These are phyloP conservation scores for Raja brachyura DNA, from an alignment of 2,113 vertebrate species.

Conservation along the genomic window DNA sequence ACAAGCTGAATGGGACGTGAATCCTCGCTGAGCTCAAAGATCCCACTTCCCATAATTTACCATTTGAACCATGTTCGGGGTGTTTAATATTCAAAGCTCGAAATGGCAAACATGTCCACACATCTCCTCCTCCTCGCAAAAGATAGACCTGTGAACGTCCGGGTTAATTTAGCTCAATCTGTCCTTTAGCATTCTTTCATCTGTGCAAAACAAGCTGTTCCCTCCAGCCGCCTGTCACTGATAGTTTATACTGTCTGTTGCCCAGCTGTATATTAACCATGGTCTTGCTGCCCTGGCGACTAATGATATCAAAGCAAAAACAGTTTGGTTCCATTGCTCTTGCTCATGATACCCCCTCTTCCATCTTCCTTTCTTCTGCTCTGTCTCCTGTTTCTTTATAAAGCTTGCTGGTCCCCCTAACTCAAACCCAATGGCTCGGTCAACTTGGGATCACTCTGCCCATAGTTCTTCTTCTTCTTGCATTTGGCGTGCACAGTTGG, in stretches of 20 bases:
- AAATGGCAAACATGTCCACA: not conserved
- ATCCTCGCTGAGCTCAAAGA: not conserved
- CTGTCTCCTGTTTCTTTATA: not conserved
- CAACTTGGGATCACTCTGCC: not conserved
- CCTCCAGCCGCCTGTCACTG: conserved; percentile 4
- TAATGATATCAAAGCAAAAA: not conserved
- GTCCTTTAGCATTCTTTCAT: conserved; percentile 31
- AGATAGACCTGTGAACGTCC: not conserved
- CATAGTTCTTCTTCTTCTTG: too few species aligned
- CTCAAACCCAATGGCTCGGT: not conserved
- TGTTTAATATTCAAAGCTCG: not conserved
- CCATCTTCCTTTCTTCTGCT: not conserved
- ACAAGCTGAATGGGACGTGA: not conserved
- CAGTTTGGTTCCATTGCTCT: not conserved
- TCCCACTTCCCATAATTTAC: not conserved
- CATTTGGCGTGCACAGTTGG: too few species aligned
- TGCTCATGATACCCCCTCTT: not conserved
- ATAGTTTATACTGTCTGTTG: not conserved
- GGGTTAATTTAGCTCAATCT: conserved; percentile 29
- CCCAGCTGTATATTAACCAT: not conserved
- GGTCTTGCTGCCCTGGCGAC: not conserved
- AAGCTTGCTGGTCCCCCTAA: not conserved
- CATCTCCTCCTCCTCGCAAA: not conserved
- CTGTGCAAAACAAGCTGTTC: not conserved
- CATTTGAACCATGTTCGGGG: not conserved